These are phyloP conservation scores for Poeciliopsis turrubarensis DNA, from an alignment of 2,113 vertebrate genomes.

Conservation along the genomic window DNA sequence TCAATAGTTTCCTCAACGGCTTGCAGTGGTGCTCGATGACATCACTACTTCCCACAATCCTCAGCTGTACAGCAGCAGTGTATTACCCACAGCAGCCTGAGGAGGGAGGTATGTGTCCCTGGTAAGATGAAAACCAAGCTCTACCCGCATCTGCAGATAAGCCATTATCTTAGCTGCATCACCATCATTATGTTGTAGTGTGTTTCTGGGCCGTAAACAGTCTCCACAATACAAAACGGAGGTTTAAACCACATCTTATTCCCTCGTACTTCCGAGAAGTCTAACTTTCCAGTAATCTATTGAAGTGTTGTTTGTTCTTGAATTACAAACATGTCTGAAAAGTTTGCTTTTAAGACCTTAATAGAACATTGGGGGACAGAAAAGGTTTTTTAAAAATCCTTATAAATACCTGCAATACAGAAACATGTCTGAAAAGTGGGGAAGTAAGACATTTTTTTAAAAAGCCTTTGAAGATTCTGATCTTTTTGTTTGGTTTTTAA, in stretches of 20 bases:
- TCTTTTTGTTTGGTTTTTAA: background rate
- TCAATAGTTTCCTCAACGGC: conserved; percentile 18
- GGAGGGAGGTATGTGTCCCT: conserved; percentile 59
- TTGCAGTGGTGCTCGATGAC: conserved; percentile 39
- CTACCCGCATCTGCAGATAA: conserved; percentile 35
- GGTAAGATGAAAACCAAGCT: conserved; percentile 25
- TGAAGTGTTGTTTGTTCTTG: background rate
- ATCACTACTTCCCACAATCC: conserved; percentile 62
- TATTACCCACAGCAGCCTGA: conserved; percentile 54
- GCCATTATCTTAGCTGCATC: conserved; percentile 1
- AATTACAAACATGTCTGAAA: background rate
- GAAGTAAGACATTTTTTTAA: background rate
- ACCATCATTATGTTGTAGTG: background rate
- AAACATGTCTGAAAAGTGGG: background rate
- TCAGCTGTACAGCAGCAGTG: conserved; percentile 41
- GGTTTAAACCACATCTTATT: background rate
- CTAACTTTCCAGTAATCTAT: background rate
- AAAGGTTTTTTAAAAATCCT: background rate
- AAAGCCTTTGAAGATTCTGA: background rate
- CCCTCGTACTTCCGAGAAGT: background rate
- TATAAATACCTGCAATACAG: background rate
- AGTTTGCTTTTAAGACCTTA: background rate
- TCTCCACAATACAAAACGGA: background rate
- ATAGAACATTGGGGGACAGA: background rate
- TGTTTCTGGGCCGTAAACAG: background rate